phyloP scores from a whole-genome alignment of 2,888 invertebrate genomes.

The Nasonovia ribisnigri region DNA sequence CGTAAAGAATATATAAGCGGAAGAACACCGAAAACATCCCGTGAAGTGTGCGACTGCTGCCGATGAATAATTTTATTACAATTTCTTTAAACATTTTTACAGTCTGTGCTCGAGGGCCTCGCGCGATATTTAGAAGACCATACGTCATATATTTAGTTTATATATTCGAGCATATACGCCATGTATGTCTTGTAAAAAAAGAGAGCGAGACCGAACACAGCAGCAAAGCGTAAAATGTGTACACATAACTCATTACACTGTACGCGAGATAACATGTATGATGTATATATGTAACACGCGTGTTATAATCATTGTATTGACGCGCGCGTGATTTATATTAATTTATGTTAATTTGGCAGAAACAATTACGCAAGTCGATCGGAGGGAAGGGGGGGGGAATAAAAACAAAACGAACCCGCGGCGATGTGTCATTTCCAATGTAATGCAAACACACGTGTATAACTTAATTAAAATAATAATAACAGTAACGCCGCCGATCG shows the following conservation, averaged over 20 bases:
- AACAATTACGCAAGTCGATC: conserved; percentile 18
- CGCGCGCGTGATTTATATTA: neutral
- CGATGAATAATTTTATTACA: neutral
- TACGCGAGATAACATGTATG: neutral
- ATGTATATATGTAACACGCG: neutral
- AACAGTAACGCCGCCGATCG: neutral
- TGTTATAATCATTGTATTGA: neutral
- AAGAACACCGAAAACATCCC: neutral
- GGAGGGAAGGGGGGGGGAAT: neutral
- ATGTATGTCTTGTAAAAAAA: neutral
- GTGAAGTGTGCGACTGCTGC: neutral
- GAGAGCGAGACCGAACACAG: neutral
- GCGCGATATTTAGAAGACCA: neutral
- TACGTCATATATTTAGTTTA: neutral
- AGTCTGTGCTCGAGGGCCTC: neutral
- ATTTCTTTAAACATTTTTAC: neutral
- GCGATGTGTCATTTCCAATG: conserved; percentile 28
- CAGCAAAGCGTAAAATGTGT: neutral
- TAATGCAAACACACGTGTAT: neutral
- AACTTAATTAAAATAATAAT: conserved; percentile 12
- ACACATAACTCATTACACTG: neutral
- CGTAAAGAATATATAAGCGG: neutral
- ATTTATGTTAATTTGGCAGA: conserved; percentile 43
- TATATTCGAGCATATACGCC: too few relatives aligned
- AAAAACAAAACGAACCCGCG: conserved; percentile 10